Percentiles rank a stretch among this genome's conserved stretches.
These are phyloP conservation scores for Oxystoma pomonae DNA, from an alignment of 2,888 invertebrate species.

Conservation along the genomic window DNA sequence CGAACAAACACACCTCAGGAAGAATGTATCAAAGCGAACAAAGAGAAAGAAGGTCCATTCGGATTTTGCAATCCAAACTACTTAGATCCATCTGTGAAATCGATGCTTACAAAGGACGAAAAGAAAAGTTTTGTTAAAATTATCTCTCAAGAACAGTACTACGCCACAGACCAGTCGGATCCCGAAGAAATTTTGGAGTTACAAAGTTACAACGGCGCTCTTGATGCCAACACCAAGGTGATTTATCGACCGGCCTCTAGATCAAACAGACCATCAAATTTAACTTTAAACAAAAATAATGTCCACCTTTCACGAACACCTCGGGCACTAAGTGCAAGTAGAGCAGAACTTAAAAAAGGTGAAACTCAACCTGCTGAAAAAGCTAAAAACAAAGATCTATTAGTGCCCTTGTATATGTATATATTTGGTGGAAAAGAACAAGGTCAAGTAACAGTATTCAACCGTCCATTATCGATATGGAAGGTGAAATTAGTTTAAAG, in stretches of 20 bases:
- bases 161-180: slow-evolving; percentile 24
- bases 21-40: slow-evolving; percentile 37
- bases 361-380: slow-evolving; percentile 14
- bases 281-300: slow-evolving; percentile 43
- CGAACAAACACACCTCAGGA: slow-evolving; percentile 45
- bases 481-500: slow-evolving; percentile 58
- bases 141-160: slow-evolving; percentile 24
- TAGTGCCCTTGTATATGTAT: slow-evolving; percentile 59
- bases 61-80: slow-evolving; percentile 77
- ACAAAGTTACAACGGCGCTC: slow-evolving; percentile 39
- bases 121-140: slow-evolving; percentile 30
- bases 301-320: slow-evolving; percentile 34
- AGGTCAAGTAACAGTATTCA: slow-evolving; percentile 70
- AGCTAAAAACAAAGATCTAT: slow-evolving; percentile 43
- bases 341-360: slow-evolving; percentile 38
- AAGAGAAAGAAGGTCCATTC: slow-evolving; percentile 50
- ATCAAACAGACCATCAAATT: slow-evolving; percentile 48
- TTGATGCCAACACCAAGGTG: slow-evolving; percentile 42
- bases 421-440: slow-evolving; percentile 78
- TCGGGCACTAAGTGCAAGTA: slow-evolving; percentile 56
- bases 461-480: slow-evolving; percentile 76
- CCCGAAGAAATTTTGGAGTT: slow-evolving; percentile 41
- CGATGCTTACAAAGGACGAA: slow-evolving; percentile 33
- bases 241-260: slow-evolving; percentile 39
- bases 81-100: slow-evolving; percentile 55